phyloP scores from a whole-genome alignment of 2,888 invertebrate genomes.

The Palloptera scutellata region DNA sequence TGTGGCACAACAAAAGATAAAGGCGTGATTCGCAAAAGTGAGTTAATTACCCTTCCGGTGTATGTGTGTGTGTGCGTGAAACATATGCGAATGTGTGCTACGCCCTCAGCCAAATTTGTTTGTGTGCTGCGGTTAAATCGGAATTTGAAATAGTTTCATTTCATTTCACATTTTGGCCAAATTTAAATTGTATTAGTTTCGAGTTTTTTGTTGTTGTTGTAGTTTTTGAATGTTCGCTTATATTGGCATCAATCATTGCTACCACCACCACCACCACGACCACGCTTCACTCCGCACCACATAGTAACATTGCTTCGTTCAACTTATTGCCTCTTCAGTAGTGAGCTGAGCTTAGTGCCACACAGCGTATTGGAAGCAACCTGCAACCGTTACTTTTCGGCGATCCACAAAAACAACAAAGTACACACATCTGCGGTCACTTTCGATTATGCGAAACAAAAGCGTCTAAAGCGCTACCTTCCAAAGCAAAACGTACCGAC shows the following conservation, averaged over 20 bases:
- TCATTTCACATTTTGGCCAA: slow-evolving; percentile 17
- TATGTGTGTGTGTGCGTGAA: background rate
- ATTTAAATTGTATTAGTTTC: slow-evolving; percentile 16
- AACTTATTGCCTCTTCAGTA: no score
- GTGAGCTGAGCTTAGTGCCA: background rate
- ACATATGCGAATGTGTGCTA: slow-evolving; percentile 44
- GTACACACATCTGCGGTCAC: slow-evolving; percentile 24
- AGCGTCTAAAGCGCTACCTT: background rate
- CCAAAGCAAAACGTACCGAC: background rate
- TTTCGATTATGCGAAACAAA: slow-evolving; percentile 33
- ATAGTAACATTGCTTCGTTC: no score
- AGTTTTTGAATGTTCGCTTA: no score
- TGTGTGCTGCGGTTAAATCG: background rate
- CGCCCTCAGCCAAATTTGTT: slow-evolving; percentile 52
- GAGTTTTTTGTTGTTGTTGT: no score
- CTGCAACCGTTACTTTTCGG: slow-evolving; percentile 7
- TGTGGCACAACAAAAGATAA: background rate
- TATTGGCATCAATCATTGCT: no score
- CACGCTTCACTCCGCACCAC: no score
- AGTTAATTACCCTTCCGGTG: slow-evolving; percentile 63
- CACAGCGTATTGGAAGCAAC: slow-evolving; percentile 2
- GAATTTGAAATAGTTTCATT: slow-evolving; percentile 6
- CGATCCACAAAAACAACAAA: background rate
- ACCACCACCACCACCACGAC: no score
- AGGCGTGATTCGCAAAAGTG: slow-evolving; percentile 59